phyloP scores from a whole-genome alignment of 2,113 vertebrate species.

The Marcusenius ussheri region DNA sequence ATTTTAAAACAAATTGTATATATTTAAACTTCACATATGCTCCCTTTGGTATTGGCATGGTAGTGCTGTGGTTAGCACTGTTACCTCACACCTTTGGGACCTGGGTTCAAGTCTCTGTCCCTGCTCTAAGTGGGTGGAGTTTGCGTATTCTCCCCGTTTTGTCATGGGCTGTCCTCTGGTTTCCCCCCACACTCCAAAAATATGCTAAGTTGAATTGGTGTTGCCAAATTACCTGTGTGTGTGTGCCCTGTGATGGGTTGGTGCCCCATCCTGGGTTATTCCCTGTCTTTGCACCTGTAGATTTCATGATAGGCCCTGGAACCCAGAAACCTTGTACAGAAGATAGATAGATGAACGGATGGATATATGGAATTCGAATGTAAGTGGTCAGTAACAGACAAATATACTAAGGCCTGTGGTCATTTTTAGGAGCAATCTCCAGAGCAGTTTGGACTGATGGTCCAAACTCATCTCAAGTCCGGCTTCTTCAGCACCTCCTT shows the following conservation, averaged over 20 bases:
- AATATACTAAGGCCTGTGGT: background rate
- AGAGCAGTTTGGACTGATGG: constrained; percentile 60
- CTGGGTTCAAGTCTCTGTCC: background rate
- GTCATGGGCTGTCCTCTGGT: background rate
- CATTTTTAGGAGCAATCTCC: constrained; percentile 68
- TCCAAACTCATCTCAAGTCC: constrained; percentile 50
- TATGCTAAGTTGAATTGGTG: background rate
- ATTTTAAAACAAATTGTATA: background rate
- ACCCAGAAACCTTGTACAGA: background rate
- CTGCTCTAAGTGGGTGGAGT: background rate
- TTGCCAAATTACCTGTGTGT: background rate
- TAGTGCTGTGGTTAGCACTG: background rate
- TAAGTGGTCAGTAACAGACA: background rate
- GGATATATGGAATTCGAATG: background rate
- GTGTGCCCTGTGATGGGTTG: background rate
- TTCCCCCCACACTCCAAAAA: background rate
- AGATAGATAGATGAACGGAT: background rate
- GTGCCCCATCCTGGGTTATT: background rate
- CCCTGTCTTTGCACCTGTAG: background rate
- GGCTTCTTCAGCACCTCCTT: constrained; percentile 41
- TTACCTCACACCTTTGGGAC: background rate
- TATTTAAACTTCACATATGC: background rate
- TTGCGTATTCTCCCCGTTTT: background rate
- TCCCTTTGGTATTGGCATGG: background rate
- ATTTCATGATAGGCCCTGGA: background rate